Evolutionary conservation across 2,888 invertebrate species (phyloP).

Genomic region (Dilophus febrilis): DNA sequence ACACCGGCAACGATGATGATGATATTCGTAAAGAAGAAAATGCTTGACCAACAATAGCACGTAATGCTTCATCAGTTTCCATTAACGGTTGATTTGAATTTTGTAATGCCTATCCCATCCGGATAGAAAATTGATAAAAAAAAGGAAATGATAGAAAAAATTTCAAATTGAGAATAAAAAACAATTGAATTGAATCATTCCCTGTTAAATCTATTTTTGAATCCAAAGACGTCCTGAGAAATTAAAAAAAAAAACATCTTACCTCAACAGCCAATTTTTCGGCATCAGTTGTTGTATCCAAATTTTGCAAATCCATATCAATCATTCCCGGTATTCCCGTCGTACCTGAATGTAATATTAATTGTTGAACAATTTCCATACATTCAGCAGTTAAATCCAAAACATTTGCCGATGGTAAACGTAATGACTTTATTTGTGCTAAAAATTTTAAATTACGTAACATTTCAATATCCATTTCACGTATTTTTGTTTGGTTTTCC

Average conservation of each 20-base stretch:
- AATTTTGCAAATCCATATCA: constrained; percentile 20
- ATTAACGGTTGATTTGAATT: constrained; percentile 25
- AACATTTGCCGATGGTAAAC: constrained; percentile 25
- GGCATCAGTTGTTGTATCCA: constrained; percentile 23
- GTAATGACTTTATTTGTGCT: constrained; percentile 24
- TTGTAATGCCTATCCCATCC: constrained; percentile 23
- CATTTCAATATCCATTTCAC: constrained; percentile 27
- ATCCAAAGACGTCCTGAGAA: too few species aligned
- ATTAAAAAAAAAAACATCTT: too few species aligned
- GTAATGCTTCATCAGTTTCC: constrained; percentile 28
- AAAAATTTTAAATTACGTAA: constrained; percentile 27
- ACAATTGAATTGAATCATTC: neutral
- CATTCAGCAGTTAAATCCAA: constrained; percentile 26
- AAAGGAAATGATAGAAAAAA: too few species aligned
- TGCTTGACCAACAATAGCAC: constrained; percentile 26
- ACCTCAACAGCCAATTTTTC: constrained; percentile 26
- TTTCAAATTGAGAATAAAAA: neutral
- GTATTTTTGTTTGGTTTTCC: constrained; percentile 25
- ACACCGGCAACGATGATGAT: too few species aligned
- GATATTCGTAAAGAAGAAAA: constrained; percentile 3
- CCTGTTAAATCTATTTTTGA: too few species aligned
- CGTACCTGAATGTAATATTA: constrained; percentile 27
- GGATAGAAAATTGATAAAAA: too few species aligned
- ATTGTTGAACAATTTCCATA: constrained; percentile 27
- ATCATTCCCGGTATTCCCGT: constrained; percentile 29